These are phyloP conservation scores for Alligator mississippiensis DNA, from an alignment of 2,113 vertebrate genomes.

Conservation along the genomic window DNA sequence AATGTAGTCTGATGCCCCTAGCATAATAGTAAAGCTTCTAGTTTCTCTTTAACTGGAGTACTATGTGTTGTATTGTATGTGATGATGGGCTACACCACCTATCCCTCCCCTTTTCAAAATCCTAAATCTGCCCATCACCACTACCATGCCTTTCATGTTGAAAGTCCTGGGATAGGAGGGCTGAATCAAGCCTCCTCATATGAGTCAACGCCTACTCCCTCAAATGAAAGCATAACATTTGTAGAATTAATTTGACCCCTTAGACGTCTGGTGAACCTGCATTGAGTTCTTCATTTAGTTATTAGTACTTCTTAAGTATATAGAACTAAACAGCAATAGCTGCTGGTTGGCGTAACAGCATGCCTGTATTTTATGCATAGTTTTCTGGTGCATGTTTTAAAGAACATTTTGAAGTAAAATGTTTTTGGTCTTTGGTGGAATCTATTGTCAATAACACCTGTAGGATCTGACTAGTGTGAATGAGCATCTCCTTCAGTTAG, in stretches of 20 bases:
- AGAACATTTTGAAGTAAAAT: neutral
- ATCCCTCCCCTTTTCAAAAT: too few species aligned
- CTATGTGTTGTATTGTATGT: too few species aligned
- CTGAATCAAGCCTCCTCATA: neutral
- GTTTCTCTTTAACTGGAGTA: too few species aligned
- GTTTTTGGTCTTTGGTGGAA: neutral
- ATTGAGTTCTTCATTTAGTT: neutral
- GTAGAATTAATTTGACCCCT: neutral
- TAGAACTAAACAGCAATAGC: neutral
- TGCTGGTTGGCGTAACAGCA: neutral
- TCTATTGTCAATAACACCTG: neutral
- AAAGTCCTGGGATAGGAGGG: neutral
- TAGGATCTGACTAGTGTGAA: neutral
- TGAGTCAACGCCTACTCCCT: neutral
- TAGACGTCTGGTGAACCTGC: neutral
- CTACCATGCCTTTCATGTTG: neutral
- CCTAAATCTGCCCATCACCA: too few species aligned
- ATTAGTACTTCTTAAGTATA: neutral
- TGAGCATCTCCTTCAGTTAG: neutral
- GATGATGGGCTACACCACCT: too few species aligned
- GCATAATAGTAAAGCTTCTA: too few species aligned
- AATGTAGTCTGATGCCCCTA: too few species aligned
- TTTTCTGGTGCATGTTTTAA: neutral
- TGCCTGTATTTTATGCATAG: neutral
- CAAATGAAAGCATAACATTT: neutral